Base-by-base conservation (phyloP, 1,140 invertebrate genomes). In the Planococcus citri region DNA sequence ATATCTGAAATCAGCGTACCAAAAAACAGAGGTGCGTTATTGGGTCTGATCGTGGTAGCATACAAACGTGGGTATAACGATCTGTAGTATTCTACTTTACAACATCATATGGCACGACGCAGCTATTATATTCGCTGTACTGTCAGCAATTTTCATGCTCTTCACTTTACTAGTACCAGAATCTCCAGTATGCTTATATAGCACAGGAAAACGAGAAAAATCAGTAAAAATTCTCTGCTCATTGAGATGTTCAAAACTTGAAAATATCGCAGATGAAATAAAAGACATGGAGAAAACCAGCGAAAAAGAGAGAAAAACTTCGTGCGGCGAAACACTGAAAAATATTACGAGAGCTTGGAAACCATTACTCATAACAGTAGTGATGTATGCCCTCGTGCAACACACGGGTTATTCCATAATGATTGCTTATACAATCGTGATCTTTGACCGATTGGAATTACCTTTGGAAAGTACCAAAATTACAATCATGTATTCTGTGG, bases 21-120 rank as follows among this genome's bases (percentile, higher is more conserved):
- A 1, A 2, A 12, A 17, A 33, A 27, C 21, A 29, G 70, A 14
- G 21, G 67, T 8, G 68, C 68, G 10, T 68, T 29, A 22, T 51
- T 71, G 38, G 22, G 51, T 25, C 33, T 71, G 12, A 33, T 29
- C 20, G 58, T 25, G 1, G 27, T 71, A 25, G 29, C 21, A 37
- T 27, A 41, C 24, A 27, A n/a, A 29, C 33, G 2, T 73, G 72
- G 74, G 74, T 21, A 73, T 75, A 12, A 33, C 72, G 60, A 73
- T 85, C 2, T 82, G 85, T 76, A 86, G 87, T 71, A 79, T 82
- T 0, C 75, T 87, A 14, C 85, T 85, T 25, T 83, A 83, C 60
- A 73, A 80, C 0, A 76, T 83, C 6, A 73, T 78, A 27, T 88
- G 86, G 86, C 81, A 83, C 41, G 73, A 81, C 0, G 77, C 85